Percentiles rank a stretch among this genome's conserved stretches.
phyloP scores from a whole-genome alignment of 2,113 vertebrate species.

The Cisticola juncidis region DNA sequence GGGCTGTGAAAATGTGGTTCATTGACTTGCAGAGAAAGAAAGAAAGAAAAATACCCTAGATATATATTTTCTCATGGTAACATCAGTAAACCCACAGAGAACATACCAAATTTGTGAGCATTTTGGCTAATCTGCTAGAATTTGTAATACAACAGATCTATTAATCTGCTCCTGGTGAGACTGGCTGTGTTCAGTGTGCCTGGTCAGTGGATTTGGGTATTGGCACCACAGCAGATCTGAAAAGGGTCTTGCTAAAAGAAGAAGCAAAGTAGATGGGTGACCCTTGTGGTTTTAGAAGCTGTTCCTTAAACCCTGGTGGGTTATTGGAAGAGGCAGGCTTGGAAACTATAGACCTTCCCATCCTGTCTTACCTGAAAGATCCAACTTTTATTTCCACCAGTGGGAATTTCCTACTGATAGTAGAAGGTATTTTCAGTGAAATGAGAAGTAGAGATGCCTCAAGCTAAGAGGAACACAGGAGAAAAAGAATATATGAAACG shows the following conservation, averaged over 20 bases:
- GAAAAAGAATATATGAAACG: not conserved
- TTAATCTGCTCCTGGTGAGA: not conserved
- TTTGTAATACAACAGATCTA: not conserved
- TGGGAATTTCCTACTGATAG: not conserved
- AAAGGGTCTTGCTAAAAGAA: not conserved
- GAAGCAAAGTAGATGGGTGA: not conserved
- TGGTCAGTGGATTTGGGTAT: not conserved
- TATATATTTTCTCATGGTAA: not conserved
- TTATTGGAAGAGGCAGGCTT: not conserved
- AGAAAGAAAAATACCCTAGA: no score
- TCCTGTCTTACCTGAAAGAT: not conserved
- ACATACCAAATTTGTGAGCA: not conserved
- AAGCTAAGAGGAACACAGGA: not conserved
- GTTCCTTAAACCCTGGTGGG: not conserved
- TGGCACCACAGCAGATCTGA: not conserved
- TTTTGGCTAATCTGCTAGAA: not conserved
- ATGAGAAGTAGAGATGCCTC: not conserved
- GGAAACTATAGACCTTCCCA: not conserved
- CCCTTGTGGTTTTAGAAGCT: not conserved
- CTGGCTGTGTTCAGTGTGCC: not conserved
- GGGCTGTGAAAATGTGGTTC: not conserved
- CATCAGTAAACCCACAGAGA: not conserved
- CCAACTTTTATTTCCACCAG: not conserved
- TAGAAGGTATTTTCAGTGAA: not conserved
- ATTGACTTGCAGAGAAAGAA: not conserved